Base-by-base conservation (phyloP, 2,113 vertebrate genomes). In the Megaceryle maxima region DNA sequence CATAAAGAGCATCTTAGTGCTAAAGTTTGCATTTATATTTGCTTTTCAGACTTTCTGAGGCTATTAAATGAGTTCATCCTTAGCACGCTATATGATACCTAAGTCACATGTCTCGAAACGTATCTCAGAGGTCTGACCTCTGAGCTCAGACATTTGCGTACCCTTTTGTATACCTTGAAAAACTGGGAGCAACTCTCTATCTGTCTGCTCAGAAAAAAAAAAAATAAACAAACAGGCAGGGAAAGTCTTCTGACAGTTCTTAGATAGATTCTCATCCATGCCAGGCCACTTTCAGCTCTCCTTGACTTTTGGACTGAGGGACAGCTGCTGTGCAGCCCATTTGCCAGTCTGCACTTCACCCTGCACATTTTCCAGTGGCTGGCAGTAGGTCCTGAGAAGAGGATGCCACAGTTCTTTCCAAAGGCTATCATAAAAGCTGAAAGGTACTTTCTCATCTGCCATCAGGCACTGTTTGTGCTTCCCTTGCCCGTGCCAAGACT, bases 401-500 rank as follows among this genome's bases (percentile, higher is more conserved):
- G 28, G 8, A 35, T 84, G 17, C 13, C 60, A 62, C 60, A 25
- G 6, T 60, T 75, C 53, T 90, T 87, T 90, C 55, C 77, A 80
- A 82, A 82, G 16, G 37, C 62, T 70, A 11, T 57, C 19, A 37
- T 20, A 50, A 72, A 55, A 87, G 11, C 82, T 80, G 59, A 85
- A 91, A 82, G 17, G 14, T 44, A 70, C 50, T 10, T 51, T 46
- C 68, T 31, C 59, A 29, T 39, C 46, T 77, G 48, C 26, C 63
- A 33, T 9, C 1, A 1, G 69, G 55, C 53, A 76, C 37, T 46
- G 39, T 10, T 70, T 68, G 37, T 88, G 33, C 91, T 92, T 96
- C 28, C 25, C 11, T 60, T 4, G 2, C 29, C 37, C 0, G 0
- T 69, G 66, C 46, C 76, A 87, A 63, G 68, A 24, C 37, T 84